phyloP scores from a whole-genome alignment of 2,888 invertebrate species.

The Agrotis puta region DNA sequence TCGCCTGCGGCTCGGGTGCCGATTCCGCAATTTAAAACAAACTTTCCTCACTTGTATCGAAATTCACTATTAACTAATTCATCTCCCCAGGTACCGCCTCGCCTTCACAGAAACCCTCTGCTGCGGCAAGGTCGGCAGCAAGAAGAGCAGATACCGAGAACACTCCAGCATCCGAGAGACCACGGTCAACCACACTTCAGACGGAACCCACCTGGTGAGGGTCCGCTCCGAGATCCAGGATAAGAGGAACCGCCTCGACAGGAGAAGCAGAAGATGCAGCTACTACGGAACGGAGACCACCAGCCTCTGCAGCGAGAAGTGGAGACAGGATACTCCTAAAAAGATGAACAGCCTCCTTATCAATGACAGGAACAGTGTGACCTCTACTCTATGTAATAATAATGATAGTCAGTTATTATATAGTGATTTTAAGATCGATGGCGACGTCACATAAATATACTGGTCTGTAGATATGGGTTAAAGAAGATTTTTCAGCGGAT shows the following conservation, averaged over 20 bases:
- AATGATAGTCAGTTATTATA: constrained; percentile 74
- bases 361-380: constrained; percentile 66
- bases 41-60: too few relatives aligned
- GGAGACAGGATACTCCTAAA: constrained; percentile 75
- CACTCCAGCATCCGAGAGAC: constrained; percentile 92
- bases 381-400: constrained; percentile 72
- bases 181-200: constrained; percentile 87
- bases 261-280: constrained; percentile 72
- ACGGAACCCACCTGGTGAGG: constrained; percentile 85
- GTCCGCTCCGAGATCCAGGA: constrained; percentile 79
- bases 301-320: constrained; percentile 75
- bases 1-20: too few relatives aligned
- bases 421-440: constrained; percentile 64
- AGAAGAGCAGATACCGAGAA: constrained; percentile 88
- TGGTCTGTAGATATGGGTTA: not conserved
- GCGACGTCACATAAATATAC: constrained; percentile 59
- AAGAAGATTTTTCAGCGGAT: not conserved
- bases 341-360: constrained; percentile 69
- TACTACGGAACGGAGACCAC: constrained; percentile 77
- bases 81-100: constrained; percentile 92
- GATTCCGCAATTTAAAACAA: too few relatives aligned
- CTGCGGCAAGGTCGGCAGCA: constrained; percentile 88
- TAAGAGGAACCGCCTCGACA: constrained; percentile 68
- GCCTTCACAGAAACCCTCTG: constrained; percentile 95
- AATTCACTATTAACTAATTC: not conserved